Conservation (phyloP, 2,888 invertebrate genomes). For the Drosophila niveifrons region DNA sequence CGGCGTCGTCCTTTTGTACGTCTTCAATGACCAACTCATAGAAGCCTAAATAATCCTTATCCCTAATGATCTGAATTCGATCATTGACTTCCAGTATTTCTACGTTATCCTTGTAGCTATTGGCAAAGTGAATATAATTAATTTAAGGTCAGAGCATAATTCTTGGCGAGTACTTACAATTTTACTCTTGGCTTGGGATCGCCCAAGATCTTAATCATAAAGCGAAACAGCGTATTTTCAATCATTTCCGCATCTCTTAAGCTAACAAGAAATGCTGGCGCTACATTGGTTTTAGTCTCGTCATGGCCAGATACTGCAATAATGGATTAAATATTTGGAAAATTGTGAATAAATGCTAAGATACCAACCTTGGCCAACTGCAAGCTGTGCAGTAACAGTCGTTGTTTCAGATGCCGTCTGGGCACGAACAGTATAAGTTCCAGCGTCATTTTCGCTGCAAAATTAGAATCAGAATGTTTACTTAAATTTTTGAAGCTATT, state of each 20-base stretch:
- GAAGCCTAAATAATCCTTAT: constrained; percentile 92
- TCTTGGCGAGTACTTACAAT: constrained; percentile 89
- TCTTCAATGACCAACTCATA: constrained; percentile 95
- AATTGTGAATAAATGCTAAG: not conserved
- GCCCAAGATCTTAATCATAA: constrained; percentile 95
- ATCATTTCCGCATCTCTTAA: constrained; percentile 95
- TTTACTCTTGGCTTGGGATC: constrained; percentile 95
- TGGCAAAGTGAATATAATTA: not conserved
- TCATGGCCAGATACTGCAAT: constrained; percentile 87
- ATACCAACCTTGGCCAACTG: constrained; percentile 91
- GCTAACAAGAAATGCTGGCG: constrained; percentile 93
- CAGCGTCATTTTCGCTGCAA: constrained; percentile 90
- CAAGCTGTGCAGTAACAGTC: constrained; percentile 94
- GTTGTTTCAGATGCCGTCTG: constrained; percentile 92
- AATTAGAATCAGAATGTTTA: too few relatives aligned
- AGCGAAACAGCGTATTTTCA: constrained; percentile 93
- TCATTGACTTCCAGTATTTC: constrained; percentile 90
- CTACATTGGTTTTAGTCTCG: constrained; percentile 90
- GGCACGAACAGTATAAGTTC: constrained; percentile 95
- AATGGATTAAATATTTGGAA: not conserved
- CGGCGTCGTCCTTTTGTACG: constrained; percentile 92
- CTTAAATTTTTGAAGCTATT: too few relatives aligned
- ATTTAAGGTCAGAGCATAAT: not conserved
- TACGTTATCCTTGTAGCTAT: constrained; percentile 92
- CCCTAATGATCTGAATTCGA: constrained; percentile 90